Evolutionary conservation across 2,797 vertebrate species (phyloP), one percentile per base, ranked within the genome.

Genomic region (Strix occidentalis): DNA sequence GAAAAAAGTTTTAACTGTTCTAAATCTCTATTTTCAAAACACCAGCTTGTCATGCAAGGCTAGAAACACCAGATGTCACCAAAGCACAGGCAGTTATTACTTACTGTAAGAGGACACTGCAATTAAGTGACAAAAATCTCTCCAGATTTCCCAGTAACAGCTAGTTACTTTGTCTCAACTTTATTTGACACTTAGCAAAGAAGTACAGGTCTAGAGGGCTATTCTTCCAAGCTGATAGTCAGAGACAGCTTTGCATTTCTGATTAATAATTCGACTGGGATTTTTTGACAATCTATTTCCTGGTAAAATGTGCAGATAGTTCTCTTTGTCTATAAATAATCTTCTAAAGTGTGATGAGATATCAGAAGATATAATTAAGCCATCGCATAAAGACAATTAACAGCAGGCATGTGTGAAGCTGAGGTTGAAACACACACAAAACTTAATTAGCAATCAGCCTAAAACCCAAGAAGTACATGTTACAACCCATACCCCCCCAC

Each of bases 1-100:
- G 4, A 20, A 21, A 8, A 3, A 13, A 24, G 9, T 72, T 69
- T 72, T 33, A 58, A 11, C 25, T 29, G 21, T 13, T 65, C 28
- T 31, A 21, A 24, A 66, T 19, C 25, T 53, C 10, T 13, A 1
- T 45, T 69, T 94, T 54, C 69, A 18, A 13, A 75, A 31, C 12
- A 48, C 25, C 56, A 76, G 37, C 56, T 17, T 94, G 94, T 48
- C 76, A 79, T 95, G 64, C 64, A 70, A 57, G 54, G 58, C 72
- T 84, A 37, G 74, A 35, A 92, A 93, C 95, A 87, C 53, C 88
- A 97, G 96, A 39, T 94, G 94, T 95, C 96, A 89, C 72, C 94
- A 93, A 16, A 94, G 75, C 78, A 92, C 0, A 84, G 45, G 16
- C 12, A 0, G 54, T 77, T 29, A 11, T 8, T 57, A 29, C 3